Evolutionary conservation across 2,888 invertebrate genomes (phyloP).

Genomic region (Crepidodera aurea): DNA sequence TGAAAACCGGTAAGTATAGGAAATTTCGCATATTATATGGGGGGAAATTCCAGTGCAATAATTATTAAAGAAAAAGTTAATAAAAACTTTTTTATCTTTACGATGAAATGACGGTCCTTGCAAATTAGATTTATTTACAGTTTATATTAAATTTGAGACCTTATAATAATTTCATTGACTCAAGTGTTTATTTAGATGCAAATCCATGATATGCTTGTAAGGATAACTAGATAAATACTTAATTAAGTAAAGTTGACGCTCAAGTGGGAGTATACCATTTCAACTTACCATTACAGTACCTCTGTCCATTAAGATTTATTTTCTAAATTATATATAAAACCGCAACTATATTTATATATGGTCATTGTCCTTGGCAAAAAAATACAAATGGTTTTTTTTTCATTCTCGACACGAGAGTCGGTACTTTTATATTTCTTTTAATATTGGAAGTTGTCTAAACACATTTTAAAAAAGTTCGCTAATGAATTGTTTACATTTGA

Average conservation of each 20-base stretch:
- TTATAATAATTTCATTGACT: conserved; percentile 4
- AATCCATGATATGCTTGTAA: conserved; percentile 1
- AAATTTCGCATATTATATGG: too few relatives aligned
- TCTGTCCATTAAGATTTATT: conserved; percentile 8
- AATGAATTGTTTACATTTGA: conserved; percentile 8
- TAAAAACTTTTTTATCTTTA: too few relatives aligned
- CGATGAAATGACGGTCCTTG: too few relatives aligned
- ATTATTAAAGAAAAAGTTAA: too few relatives aligned
- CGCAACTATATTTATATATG: conserved; percentile 4
- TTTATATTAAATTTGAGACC: too few relatives aligned
- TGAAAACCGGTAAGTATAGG: too few relatives aligned
- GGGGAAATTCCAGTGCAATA: too few relatives aligned
- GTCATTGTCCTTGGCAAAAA: conserved; percentile 7
- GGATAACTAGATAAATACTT: conserved; percentile 8
- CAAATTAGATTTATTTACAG: too few relatives aligned
- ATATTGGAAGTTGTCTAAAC: not conserved
- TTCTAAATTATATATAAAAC: not conserved
- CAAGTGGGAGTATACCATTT: conserved; percentile 10
- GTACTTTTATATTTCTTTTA: conserved; percentile 3
- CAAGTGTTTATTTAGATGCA: not conserved
- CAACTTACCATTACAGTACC: conserved; percentile 9
- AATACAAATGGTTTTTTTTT: not conserved
- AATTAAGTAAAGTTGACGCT: conserved; percentile 5
- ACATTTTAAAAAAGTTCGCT: conserved; percentile 2
- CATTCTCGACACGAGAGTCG: conserved; percentile 2